A percentile compares a stretch with the other conserved stretches of the same genome.
Conservation (phyloP, 2,797 vertebrate genomes). For the Peromyscus melanophrys region DNA sequence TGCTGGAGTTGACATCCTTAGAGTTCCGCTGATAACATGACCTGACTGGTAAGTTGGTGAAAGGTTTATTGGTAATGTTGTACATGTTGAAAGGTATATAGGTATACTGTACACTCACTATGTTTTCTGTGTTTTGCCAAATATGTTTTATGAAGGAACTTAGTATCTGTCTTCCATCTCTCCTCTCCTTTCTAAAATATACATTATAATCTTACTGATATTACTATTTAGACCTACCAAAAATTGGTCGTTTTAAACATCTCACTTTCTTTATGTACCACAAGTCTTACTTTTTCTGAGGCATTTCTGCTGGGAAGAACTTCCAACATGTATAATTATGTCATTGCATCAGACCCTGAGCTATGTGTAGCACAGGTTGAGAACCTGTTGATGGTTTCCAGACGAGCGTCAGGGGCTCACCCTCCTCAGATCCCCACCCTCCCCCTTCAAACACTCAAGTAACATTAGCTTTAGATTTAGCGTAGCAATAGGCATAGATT, state of each 20-base stretch:
- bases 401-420: constrained; percentile 64
- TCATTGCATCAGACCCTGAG: constrained; percentile 69
- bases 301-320: constrained; percentile 56
- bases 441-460: constrained; percentile 75
- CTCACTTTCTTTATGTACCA: constrained; percentile 67
- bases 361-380: constrained; percentile 70
- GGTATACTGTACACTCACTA: constrained; percentile 61
- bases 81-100: constrained; percentile 81
- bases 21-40: not conserved
- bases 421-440: constrained; percentile 56
- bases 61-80: constrained; percentile 57
- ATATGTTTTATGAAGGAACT: constrained; percentile 66
- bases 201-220: constrained; percentile 82
- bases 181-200: constrained; percentile 69
- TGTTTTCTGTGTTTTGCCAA: constrained; percentile 75
- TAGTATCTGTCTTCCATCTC: constrained; percentile 76
- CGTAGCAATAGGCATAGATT: constrained; percentile 78
- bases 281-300: constrained; percentile 60
- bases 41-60: constrained; percentile 55
- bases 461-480: constrained; percentile 85
- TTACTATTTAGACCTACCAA: constrained; percentile 80
- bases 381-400: constrained; percentile 77
- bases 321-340: constrained; percentile 70
- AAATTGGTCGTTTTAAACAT: constrained; percentile 83
- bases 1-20: not conserved